Evolutionary conservation across 1,140 invertebrate genomes (phyloP).

Genomic region (Anastrepha obliqua): DNA sequence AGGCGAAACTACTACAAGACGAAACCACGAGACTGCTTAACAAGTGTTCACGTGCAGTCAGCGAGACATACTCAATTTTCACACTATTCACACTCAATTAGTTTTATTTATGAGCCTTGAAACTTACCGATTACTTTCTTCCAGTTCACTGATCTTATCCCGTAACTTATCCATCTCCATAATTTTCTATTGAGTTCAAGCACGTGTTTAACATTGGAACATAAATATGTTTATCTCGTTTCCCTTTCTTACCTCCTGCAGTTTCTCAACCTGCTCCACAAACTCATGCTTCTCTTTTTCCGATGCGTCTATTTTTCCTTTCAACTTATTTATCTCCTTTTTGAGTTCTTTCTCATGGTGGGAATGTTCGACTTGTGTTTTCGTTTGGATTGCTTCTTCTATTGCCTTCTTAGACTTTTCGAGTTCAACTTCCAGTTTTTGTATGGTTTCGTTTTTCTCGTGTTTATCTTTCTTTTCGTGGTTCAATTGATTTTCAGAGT

Average conservation of each 20-base stretch:
- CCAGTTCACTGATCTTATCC: background rate
- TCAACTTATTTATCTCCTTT: constrained; percentile 49
- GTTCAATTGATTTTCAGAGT: constrained; percentile 17
- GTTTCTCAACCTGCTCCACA: background rate
- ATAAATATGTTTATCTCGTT: background rate
- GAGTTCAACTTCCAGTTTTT: constrained; percentile 53
- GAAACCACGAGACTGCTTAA: too few relatives aligned
- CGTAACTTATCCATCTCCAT: background rate
- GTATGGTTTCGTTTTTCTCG: background rate
- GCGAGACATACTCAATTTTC: background rate
- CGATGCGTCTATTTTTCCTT: constrained; percentile 7
- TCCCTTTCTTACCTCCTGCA: constrained; percentile 44
- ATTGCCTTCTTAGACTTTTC: constrained; percentile 56
- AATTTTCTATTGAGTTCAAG: constrained; percentile 27
- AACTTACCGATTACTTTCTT: constrained; percentile 39
- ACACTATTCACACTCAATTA: background rate
- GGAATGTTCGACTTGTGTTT: background rate
- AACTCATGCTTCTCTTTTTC: constrained; percentile 41
- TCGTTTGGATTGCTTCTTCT: constrained; percentile 21
- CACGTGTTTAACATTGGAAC: background rate
- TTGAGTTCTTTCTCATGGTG: constrained; percentile 49
- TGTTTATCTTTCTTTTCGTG: constrained; percentile 53
- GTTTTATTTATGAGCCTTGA: background rate
- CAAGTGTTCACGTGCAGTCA: background rate
- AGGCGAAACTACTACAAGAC: too few relatives aligned